phyloP scores from a whole-genome alignment of 2,113 vertebrate genomes.

The Pipa parva region DNA sequence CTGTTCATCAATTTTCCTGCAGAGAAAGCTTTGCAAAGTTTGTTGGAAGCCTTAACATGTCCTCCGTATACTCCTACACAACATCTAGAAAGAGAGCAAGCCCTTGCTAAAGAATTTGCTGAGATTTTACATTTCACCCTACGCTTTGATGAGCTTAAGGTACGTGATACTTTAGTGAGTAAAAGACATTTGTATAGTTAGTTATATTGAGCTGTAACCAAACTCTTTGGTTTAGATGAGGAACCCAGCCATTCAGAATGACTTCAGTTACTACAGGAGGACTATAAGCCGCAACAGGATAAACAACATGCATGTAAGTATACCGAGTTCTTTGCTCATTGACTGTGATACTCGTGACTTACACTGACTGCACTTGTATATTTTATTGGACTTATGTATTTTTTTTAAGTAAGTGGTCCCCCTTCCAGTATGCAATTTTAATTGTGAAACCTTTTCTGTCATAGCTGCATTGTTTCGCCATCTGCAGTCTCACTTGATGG shows the following conservation, averaged over 20 bases:
- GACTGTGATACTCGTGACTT: no score
- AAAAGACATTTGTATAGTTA: background rate
- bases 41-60: constrained; percentile 86
- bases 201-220: background rate
- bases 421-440: no score
- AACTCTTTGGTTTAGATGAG: constrained; percentile 85
- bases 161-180: constrained; percentile 44
- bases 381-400: no score
- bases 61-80: constrained; percentile 90
- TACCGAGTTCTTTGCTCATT: background rate
- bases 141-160: constrained; percentile 97
- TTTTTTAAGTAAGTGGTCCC: no score
- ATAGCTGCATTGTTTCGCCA: no score
- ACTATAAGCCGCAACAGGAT: constrained; percentile 94
- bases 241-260: constrained; percentile 96
- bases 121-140: constrained; percentile 98
- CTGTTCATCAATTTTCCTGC: constrained; percentile 18
- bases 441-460: no score
- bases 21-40: constrained; percentile 91
- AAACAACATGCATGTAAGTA: constrained; percentile 96
- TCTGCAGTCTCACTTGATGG: no score
- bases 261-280: constrained; percentile 95
- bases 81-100: constrained; percentile 94
- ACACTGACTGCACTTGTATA: no score
- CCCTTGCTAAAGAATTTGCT: constrained; percentile 94